Conservation (phyloP, 2,797 vertebrate species). For the Helarctos malayanus region DNA sequence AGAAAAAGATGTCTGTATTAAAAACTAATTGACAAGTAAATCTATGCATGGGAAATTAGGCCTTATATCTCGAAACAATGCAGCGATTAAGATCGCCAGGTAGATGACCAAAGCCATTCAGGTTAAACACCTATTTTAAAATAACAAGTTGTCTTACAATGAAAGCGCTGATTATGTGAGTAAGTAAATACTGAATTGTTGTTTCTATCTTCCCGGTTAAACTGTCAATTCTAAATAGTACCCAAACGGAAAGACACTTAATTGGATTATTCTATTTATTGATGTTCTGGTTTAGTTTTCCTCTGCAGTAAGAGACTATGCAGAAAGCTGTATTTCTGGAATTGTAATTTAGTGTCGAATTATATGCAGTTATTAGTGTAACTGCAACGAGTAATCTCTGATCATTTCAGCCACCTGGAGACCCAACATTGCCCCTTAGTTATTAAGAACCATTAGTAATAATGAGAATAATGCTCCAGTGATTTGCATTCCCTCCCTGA, state of each 20-base stretch:
- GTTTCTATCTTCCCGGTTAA: constrained; percentile 55
- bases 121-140: constrained; percentile 55
- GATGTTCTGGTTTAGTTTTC: constrained; percentile 68
- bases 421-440: constrained; percentile 49
- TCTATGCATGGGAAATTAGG: background rate
- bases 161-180: constrained; percentile 28
- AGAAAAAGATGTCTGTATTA: constrained; percentile 32
- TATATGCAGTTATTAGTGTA: constrained; percentile 72
- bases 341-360: constrained; percentile 74
- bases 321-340: constrained; percentile 62
- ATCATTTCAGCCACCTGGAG: constrained; percentile 59
- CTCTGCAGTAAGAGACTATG: constrained; percentile 35
- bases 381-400: constrained; percentile 59
- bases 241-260: constrained; percentile 66
- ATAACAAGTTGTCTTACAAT: constrained; percentile 1
- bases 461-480: constrained; percentile 62
- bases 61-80: background rate
- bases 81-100: constrained; percentile 24
- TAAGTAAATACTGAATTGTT: constrained; percentile 30
- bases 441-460: constrained; percentile 79
- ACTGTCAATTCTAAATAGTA: constrained; percentile 64
- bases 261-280: constrained; percentile 78
- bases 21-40: constrained; percentile 47
- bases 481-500: background rate
- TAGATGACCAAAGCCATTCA: constrained; percentile 41